Conservation (phyloP, 2,797 vertebrate genomes). For the Gambusia yucatana region DNA sequence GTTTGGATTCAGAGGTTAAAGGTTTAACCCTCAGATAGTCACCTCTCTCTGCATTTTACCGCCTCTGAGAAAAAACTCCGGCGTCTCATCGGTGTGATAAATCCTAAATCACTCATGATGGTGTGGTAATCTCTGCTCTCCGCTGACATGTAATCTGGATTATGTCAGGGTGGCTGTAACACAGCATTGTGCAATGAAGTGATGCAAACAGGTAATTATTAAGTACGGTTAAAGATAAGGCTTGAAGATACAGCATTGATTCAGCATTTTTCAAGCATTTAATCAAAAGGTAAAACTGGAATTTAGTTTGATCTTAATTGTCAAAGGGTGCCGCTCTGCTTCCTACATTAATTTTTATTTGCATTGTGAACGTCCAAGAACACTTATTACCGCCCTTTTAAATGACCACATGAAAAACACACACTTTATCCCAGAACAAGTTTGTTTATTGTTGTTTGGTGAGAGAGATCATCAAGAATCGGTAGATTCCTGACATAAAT, state of each 20-base stretch:
- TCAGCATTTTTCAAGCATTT: not conserved
- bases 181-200: slow-evolving; percentile 36
- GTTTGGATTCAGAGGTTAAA: not conserved
- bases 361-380: not conserved
- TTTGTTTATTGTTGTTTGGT: not conserved
- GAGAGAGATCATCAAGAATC: not conserved
- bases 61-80: slow-evolving; percentile 17
- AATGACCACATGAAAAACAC: not conserved
- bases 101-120: slow-evolving; percentile 62
- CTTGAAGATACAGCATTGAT: not conserved
- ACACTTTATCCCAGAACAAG: not conserved
- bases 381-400: slow-evolving; percentile 2
- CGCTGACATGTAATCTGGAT: slow-evolving; percentile 74
- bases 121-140: slow-evolving; percentile 64
- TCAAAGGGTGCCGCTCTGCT: not conserved
- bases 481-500: not conserved
- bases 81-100: slow-evolving; percentile 54
- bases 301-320: not conserved
- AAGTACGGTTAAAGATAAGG: not conserved
- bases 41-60: slow-evolving; percentile 28
- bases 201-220: slow-evolving; percentile 56
- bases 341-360: not conserved
- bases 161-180: slow-evolving; percentile 60
- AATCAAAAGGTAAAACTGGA: not conserved
- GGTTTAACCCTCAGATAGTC: slow-evolving; percentile 1